Evolutionary conservation across 2,797 vertebrate species (phyloP).

Genomic region (Sebastes hopkinsi): DNA sequence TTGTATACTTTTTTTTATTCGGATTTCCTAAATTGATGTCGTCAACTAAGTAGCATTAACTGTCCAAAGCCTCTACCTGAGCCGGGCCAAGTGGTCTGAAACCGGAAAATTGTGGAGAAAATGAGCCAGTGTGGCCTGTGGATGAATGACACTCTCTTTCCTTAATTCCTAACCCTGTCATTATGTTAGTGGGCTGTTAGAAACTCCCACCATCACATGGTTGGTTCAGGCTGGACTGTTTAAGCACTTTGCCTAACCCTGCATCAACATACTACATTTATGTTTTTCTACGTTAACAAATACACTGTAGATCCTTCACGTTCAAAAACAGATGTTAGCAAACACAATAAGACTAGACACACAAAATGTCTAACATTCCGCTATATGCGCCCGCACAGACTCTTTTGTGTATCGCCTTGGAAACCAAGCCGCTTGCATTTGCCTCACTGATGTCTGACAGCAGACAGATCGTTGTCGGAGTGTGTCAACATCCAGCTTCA

Average conservation of each 20-base stretch:
- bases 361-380: conserved; percentile 17
- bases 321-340: neutral
- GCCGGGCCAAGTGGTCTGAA: neutral
- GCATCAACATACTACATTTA: neutral
- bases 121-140: neutral
- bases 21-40: neutral
- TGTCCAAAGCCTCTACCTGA: neutral
- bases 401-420: conserved; percentile 48
- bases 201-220: neutral
- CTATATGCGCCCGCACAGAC: conserved; percentile 5
- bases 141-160: neutral
- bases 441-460: conserved; percentile 45
- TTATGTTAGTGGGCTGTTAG: conserved; percentile 2
- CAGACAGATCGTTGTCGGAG: conserved; percentile 54
- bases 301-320: neutral
- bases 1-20: neutral
- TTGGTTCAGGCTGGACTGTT: neutral
- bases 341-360: conserved; percentile 13
- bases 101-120: neutral
- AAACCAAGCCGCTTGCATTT: conserved; percentile 46
- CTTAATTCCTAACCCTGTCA: conserved; percentile 3
- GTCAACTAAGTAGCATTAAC: neutral
- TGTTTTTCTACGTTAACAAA: neutral
- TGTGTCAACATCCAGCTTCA: conserved; percentile 62
- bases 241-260: neutral